These are phyloP conservation scores for Botia almorhae DNA, from an alignment of 2,797 vertebrate species.

Conservation along the genomic window DNA sequence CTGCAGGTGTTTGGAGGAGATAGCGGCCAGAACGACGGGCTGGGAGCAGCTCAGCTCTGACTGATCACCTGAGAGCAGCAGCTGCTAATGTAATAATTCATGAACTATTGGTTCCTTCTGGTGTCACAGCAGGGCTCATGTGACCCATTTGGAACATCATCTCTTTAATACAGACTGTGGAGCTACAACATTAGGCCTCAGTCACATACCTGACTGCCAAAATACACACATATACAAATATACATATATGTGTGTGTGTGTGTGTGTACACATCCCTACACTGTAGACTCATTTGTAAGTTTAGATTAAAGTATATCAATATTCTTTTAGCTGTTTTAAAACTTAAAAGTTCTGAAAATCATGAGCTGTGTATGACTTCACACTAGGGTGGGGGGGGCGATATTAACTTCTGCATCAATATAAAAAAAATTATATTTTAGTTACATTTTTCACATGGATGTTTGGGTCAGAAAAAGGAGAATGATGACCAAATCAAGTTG, in stretches of 20 bases:
- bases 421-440: neutral
- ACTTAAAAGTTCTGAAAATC: slow-evolving; percentile 27
- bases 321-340: neutral
- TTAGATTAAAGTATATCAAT: too few relatives aligned
- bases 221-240: too few relatives aligned
- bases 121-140: slow-evolving; percentile 72
- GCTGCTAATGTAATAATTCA: slow-evolving; percentile 80
- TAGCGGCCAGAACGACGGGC: slow-evolving; percentile 69
- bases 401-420: too few relatives aligned
- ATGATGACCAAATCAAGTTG: neutral
- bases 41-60: slow-evolving; percentile 75
- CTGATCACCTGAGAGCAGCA: slow-evolving; percentile 78
- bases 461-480: neutral
- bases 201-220: slow-evolving; percentile 14
- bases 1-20: slow-evolving; percentile 84
- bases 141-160: slow-evolving; percentile 72
- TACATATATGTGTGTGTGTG: too few relatives aligned
- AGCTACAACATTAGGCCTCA: slow-evolving; percentile 33
- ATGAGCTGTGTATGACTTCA: slow-evolving; percentile 31
- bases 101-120: slow-evolving; percentile 75
- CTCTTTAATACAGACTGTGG: slow-evolving; percentile 33
- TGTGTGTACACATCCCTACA: too few relatives aligned
- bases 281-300: too few relatives aligned
- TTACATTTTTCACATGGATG: neutral
- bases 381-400: neutral